Evolutionary conservation across 2,888 invertebrate genomes (phyloP), one percentile per base, ranked within the genome.

Genomic region (Ophion ventricosus): DNA sequence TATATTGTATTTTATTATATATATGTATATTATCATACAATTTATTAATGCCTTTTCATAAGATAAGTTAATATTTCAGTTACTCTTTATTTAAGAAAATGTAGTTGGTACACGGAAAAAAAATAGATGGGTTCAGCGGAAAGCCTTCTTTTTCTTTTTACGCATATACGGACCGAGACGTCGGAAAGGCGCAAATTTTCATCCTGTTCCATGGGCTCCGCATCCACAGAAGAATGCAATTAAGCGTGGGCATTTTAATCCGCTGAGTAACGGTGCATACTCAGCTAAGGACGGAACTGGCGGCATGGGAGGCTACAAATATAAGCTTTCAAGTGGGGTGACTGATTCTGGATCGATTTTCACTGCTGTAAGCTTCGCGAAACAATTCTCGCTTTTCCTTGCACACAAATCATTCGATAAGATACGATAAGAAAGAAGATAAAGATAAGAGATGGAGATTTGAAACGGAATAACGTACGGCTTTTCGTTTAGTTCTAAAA

Each of bases 381-480:
- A 83, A 83, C 67, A 80, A 83, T 80, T 73, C 67, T 29, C 76
- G 56, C 56, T 54, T 73, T 67, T 26, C 10, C 66, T 80, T 73
- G n/a, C 75, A 75, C 54, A 72, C 72, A 76, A 76, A 76, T 75
- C 63, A 69, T 61, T 11, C 57, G 73, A 64, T 8, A 64, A 29
- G 40, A 56, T 5, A 25, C n/a, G 40, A 26, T 14, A 14, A 72
- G 57, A 29, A 20, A 2, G 14, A 20, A 20, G 35, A 40, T 35
- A 10, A 35, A 7, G 7, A 8, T 23, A 25, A 54, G 7, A 54
- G 29, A 29, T 5, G 20, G 23, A 64, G 23, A 75, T 11, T 29
- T 54, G 64, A 23, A 49, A 63, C n/a, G 35, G 56, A 59, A 43
- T 64, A 72, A 72, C 66, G 63, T 23, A 69, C 43, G 56, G 80